phyloP scores from a whole-genome alignment of 2,113 vertebrate species.

The Bubo scandiacus region DNA sequence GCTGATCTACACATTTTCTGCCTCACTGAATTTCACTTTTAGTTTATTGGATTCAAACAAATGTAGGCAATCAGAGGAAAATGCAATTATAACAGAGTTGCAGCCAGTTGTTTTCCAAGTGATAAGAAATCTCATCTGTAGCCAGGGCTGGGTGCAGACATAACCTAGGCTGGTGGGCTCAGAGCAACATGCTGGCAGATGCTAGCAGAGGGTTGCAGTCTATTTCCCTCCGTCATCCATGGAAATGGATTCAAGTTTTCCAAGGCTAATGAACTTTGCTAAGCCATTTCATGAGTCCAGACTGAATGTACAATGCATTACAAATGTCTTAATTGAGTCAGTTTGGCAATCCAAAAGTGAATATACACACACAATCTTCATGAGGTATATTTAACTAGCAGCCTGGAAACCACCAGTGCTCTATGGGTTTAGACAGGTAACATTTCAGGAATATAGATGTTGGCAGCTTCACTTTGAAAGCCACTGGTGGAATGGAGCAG shows the following conservation, averaged over 20 bases:
- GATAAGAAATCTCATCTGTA: not conserved
- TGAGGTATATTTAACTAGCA: not conserved
- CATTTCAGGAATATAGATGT: not conserved
- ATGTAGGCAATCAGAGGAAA: conserved; percentile 40
- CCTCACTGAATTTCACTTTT: conserved; percentile 7
- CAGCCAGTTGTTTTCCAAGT: not conserved
- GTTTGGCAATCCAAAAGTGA: not conserved
- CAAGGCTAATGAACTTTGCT: not conserved
- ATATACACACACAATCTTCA: not conserved
- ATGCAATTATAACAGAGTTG: conserved; percentile 1
- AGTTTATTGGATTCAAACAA: conserved; percentile 49
- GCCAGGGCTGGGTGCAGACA: not conserved
- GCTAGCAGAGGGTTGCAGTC: not conserved
- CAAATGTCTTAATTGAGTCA: not conserved
- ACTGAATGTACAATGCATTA: not conserved
- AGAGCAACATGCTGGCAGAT: not conserved
- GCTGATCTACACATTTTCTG: conserved; percentile 13
- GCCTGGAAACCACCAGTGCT: not conserved
- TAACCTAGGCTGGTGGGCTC: not conserved
- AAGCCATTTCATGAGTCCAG: not conserved
- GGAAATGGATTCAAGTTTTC: not conserved
- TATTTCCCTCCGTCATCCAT: not conserved
- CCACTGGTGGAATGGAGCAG: not conserved
- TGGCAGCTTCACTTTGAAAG: not conserved
- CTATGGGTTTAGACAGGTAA: not conserved